Base-by-base conservation (phyloP, 1,140 invertebrate species). In the Carposina sasakii region DNA sequence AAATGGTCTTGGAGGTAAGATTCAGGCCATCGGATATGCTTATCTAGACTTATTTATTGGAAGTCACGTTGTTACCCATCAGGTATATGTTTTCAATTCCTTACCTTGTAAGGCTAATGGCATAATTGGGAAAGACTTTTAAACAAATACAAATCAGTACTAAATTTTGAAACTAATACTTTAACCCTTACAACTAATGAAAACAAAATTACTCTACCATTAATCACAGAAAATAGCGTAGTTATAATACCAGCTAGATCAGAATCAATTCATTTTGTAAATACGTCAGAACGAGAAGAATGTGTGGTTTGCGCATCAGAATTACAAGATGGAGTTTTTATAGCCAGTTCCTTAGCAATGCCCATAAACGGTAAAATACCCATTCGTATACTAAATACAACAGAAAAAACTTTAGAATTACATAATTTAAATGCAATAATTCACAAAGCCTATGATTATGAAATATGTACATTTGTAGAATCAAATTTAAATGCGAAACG, bases 81-180 rank as follows among this genome's bases (percentile, higher is more conserved):
- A 56, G 33, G 49, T 61, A 43, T 56, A 58, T 51, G 61, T 64
- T 24, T 60, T 64, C 46, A 24, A 64, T 26, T 36, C 46, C 1
- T 52, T 61, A 33, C 54, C 48, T n/a, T 44, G 31, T 52, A 45
- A 48, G 20, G 19, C 55, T 8, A 40, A 48, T 42, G 57, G 52
- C 20, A 57, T 57, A 20, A 20, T 60, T n/a, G 49, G 43, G 13
- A 34, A 20, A 28, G 44, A 54, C 33, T 43, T 53, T 34, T 59
- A 22, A 47, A 30, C 5, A 44, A 20, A 15, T 47, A 21, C 52
- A 44, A 46, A 54, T 34, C 48, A n/a, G 43, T 46, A 22, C 52
- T 48, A 17, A 24, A 39, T 31, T 39, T 16, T 16, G 28, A 28
- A 4, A 15, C 17, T 15, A 39, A 31, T 21, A 26, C n/a, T 3